Evolutionary conservation across 2,888 invertebrate species (phyloP).

Genomic region (Hipparchia sbordonii): DNA sequence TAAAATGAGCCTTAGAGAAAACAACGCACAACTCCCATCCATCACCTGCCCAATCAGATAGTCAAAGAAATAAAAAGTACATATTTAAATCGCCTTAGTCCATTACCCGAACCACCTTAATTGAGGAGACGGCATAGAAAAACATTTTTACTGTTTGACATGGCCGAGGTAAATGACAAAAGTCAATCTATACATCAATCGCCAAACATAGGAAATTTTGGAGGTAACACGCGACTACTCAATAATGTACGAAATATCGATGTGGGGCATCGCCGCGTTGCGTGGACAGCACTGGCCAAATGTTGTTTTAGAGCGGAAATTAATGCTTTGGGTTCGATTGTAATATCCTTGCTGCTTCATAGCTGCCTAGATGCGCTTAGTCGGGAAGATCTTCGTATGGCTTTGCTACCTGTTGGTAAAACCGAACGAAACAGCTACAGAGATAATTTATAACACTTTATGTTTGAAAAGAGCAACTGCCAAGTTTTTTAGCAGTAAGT

Average conservation of each 20-base stretch:
- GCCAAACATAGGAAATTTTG: slow-evolving; percentile 82
- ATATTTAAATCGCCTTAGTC: slow-evolving; percentile 73
- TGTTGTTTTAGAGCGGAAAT: slow-evolving; percentile 49
- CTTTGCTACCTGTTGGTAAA: too few species aligned
- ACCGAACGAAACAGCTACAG: too few species aligned
- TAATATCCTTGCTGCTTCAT: not conserved
- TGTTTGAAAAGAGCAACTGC: too few species aligned
- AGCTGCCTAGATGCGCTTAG: not conserved
- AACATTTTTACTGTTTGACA: slow-evolving; percentile 80
- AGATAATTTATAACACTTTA: too few species aligned
- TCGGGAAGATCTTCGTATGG: not conserved
- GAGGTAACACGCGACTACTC: slow-evolving; percentile 79
- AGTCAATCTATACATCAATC: slow-evolving; percentile 83
- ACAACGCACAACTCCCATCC: slow-evolving; percentile 67
- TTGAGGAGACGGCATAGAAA: slow-evolving; percentile 74
- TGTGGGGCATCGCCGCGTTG: slow-evolving; percentile 75
- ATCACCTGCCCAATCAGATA: slow-evolving; percentile 77
- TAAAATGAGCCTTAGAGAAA: slow-evolving; percentile 42
- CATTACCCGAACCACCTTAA: slow-evolving; percentile 74
- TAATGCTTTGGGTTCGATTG: slow-evolving; percentile 40
- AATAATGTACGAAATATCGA: slow-evolving; percentile 82
- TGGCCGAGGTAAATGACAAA: slow-evolving; percentile 81
- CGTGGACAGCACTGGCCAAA: slow-evolving; percentile 62
- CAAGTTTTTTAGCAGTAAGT: too few species aligned
- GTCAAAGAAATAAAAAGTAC: slow-evolving; percentile 54